These are phyloP conservation scores for Andrena haemorrhoa DNA, from an alignment of 2,888 invertebrate genomes.

Conservation along the genomic window DNA sequence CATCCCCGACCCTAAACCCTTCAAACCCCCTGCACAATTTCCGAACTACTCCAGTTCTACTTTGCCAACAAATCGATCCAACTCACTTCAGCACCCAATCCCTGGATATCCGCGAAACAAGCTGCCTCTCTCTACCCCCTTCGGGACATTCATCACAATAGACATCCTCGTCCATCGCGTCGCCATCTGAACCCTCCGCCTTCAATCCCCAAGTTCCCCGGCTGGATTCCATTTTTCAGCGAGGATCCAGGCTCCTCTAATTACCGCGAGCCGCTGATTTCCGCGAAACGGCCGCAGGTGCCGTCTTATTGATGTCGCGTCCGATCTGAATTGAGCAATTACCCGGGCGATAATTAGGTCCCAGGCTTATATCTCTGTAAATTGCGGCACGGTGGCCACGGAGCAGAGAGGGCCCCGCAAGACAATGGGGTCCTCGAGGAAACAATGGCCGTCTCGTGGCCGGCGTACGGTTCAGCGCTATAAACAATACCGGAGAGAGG, in stretches of 20 bases:
- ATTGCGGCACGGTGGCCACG: slow-evolving; percentile 73
- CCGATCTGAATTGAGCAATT: slow-evolving; percentile 77
- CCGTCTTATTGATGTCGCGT: slow-evolving; percentile 41
- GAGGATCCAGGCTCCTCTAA: not conserved
- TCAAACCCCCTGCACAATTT: too few relatives aligned
- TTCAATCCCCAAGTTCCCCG: not conserved
- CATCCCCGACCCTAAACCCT: too few relatives aligned
- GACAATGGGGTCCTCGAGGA: slow-evolving; percentile 77
- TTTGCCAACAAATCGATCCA: too few relatives aligned
- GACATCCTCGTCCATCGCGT: not conserved
- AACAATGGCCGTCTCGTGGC: slow-evolving; percentile 77
- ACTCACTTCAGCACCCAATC: not conserved
- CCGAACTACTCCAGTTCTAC: too few relatives aligned
- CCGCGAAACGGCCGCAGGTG: slow-evolving; percentile 38
- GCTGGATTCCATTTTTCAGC: not conserved
- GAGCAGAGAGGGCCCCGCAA: slow-evolving; percentile 41
- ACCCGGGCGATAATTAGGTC: slow-evolving; percentile 77
- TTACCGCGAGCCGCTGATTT: slow-evolving; percentile 24
- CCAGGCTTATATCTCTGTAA: slow-evolving; percentile 73
- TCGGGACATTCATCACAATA: not conserved
- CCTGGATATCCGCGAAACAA: not conserved
- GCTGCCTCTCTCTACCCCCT: not conserved
- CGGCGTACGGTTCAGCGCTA: slow-evolving; percentile 77
- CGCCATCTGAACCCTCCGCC: not conserved
- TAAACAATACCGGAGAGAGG: slow-evolving; percentile 80